These are phyloP conservation scores for Fregata magnificens DNA, from an alignment of 2,113 vertebrate genomes.

Conservation along the genomic window DNA sequence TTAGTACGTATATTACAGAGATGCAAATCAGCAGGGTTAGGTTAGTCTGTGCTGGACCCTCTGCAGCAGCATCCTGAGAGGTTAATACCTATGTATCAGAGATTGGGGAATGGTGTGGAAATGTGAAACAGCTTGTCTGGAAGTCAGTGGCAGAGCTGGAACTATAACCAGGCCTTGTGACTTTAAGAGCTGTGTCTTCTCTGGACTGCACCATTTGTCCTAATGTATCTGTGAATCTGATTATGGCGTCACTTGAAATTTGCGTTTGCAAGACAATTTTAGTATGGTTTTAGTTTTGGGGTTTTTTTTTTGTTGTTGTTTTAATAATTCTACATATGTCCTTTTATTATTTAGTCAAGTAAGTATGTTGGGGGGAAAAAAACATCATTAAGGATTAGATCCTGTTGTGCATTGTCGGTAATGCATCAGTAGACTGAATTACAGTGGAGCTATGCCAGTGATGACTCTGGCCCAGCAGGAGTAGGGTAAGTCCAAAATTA, in stretches of 20 bases:
- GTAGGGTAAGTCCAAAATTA: constrained; percentile 62
- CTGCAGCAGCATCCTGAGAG: not conserved
- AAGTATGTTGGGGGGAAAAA: not conserved
- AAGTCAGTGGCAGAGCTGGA: not conserved
- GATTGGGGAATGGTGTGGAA: not conserved
- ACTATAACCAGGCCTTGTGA: not conserved
- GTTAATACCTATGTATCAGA: not conserved
- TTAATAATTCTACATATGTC: not conserved
- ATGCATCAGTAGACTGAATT: constrained; percentile 41
- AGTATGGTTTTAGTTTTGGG: not conserved
- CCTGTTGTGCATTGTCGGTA: constrained; percentile 38
- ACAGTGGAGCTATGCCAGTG: constrained; percentile 48
- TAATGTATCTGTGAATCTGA: not conserved
- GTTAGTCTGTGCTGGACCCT: not conserved
- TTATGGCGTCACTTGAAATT: not conserved
- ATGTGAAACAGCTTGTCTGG: not conserved
- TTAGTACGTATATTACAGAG: not conserved
- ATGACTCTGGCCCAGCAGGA: constrained; percentile 54
- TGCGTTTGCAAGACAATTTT: not conserved
- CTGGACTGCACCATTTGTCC: not conserved
- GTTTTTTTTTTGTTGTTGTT: not conserved
- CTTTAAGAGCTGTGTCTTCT: not conserved
- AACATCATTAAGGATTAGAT: not conserved
- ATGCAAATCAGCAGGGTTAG: fast-evolving
- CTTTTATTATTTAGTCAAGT: not conserved